Base-by-base conservation (phyloP, 2,888 invertebrate species). In the Frankliniella intonsa region DNA sequence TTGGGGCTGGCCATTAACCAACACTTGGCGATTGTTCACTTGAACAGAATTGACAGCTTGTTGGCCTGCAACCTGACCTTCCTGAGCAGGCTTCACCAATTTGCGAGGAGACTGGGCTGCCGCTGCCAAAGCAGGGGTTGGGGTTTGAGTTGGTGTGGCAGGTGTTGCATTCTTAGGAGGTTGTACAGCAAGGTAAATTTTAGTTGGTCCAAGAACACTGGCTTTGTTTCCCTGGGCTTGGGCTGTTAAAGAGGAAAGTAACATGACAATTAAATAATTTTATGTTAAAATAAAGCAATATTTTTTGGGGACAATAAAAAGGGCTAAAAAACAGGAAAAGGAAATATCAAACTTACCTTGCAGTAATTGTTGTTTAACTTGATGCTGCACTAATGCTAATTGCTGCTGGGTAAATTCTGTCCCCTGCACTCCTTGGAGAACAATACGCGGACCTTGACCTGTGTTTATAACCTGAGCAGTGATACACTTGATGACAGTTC, bases 161-260 rank as follows among this genome's bases (percentile, higher is more conserved):
- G 83, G 83, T 65, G 86, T 86, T 81, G 92, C 89, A 5, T 22
- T 25, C 69, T 76, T 76, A 1, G 69, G 69, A n/a, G 95, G 95
- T 87, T 95, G 95, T 82, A 95, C 95, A 0, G 95, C 95, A 83
- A 96, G 88, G 87, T 95, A 95, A 86, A 95, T 94, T 89, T 95
- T 95, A 14, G 95, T 94, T 14, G 95, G 95, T 5, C 95, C 95
- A 84, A 95, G 88, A 85, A 95, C 94, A 79, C 95, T 95, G 87
- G 94, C 94, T 87, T 95, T 95, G 76, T 95, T 95, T 25, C 94
- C 94, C 8, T 94, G 93, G 85, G 95, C 95, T 93, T 96, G 95
- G 50, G 95, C 95, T 94, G 88, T 82, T 88, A 88, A 82, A 82
- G 84, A 84, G 84, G 84, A 62, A 69, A 81, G 50, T 80, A 76